Base-by-base conservation (phyloP, 2,797 vertebrate genomes). In the Triplophysa yarkandensis region DNA sequence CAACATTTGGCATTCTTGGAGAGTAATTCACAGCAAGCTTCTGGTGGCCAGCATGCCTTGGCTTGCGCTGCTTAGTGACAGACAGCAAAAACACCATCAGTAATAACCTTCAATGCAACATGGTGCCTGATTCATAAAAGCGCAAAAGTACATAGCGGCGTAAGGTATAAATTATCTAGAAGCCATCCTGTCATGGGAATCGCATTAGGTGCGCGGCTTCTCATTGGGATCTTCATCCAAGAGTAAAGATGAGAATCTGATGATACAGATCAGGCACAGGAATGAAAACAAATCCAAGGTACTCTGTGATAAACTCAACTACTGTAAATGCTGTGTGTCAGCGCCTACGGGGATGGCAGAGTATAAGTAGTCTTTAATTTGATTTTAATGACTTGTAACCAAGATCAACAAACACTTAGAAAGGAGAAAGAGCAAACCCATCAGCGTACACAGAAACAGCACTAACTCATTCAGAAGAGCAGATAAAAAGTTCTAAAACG, bases 1-100 rank as follows among this genome's bases (percentile, higher is more conserved):
- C 73, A 70, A 80, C 84, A 88, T 85, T 80, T 88, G 86, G 74
- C 89, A 91, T 92, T 89, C 89, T 86, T 85, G 84, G 64, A 74
- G 81, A 80, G 83, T 87, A 88, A 89, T 84, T 90, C 83, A 85
- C 80, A 83, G 74, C 83, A 82, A 85, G 85, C 75, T 77, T 44
- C 71, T 78, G 85, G 87, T 85, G 81, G 81, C 75, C 71, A 74
- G 86, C 91, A 81, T 87, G 92, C 84, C 87, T 85, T 64, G 21
- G 84, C 92, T 83, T 90, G 90, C 76, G 77, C 71, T 17, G 71
- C 60, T 73, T 74, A 87, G 84, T 88, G 90, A 92, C 80, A 87
- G 89, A 90, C 88, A 85, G 72, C 62, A 77, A 77, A 88, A 86
- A 83, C 80, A 81, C 48, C 68, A 67, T 58, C 36, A 78, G 75